Evolutionary conservation across 2,797 vertebrate species (phyloP), one percentile per base, ranked within the genome.

Genomic region (Steatocranus sp.): DNA sequence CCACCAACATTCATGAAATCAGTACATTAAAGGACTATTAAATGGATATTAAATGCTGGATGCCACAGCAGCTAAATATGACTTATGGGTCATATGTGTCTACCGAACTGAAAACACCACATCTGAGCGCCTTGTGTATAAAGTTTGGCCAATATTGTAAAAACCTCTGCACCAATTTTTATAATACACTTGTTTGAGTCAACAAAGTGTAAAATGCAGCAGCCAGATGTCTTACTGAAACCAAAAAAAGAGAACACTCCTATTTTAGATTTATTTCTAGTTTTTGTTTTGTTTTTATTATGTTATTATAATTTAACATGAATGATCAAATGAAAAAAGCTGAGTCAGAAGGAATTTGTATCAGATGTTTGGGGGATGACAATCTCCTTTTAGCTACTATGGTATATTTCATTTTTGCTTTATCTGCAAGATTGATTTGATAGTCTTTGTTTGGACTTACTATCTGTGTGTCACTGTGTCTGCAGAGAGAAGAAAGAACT

Each of bases 401-500:
- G 61, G 34, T 41, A 68, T 6, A 68, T 23, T 41, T 76, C 3
- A 53, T 36, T 68, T 46, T 23, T 11, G 41, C 15, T 17, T 4
- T 11, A 3, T 23, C 2, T 41, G n/a, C 6, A 5, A 34, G 25
- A 12, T 18, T 15, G 4, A 34, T 34, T 61, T 14, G 8, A 12
- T 20, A 5, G 25, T 43, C 3, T 32, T 43, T 2, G 7, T 58
- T 1, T 38, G n/a, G 46, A 11, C 75, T 25, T 83, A 27, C 54
- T 11, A 7, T 20, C 43, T 4, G 10, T 53, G 11, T 78, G 27
- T 63, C 1, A 54, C 25, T 75, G 11, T 78, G 46, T 79, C 46
- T 87, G 20, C 86, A 98, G 97, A 86, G 97, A 98, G 93, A 98
- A 97, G 95, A 98, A 97, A 78, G 97, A 98, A 43, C 94, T 98